phyloP scores from a whole-genome alignment of 2,113 vertebrate species.

The Fregetta grallaria region DNA sequence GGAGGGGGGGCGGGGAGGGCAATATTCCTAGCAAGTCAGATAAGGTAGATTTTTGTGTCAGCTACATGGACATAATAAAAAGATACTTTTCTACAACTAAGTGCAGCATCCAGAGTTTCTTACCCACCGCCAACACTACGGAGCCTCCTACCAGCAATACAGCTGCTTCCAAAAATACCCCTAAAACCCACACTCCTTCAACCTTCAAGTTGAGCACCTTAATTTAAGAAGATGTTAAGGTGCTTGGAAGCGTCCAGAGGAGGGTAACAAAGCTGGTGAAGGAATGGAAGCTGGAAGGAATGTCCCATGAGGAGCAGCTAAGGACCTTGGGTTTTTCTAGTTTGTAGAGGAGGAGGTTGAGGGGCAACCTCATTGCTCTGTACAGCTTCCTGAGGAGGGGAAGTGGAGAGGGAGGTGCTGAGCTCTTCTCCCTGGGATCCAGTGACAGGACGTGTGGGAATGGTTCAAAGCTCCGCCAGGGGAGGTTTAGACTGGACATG shows the following conservation, averaged over 20 bases:
- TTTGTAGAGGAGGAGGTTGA: background rate
- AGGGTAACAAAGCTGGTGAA: background rate
- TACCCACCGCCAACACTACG: background rate
- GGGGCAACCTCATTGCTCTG: background rate
- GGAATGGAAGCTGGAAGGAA: background rate
- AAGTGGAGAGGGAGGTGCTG: background rate
- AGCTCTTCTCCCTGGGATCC: background rate
- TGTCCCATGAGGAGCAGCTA: background rate
- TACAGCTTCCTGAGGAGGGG: background rate
- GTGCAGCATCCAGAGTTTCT: background rate
- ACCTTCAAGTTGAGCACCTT: background rate
- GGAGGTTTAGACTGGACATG: background rate
- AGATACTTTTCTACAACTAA: background rate
- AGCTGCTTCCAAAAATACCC: background rate
- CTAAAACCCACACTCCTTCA: background rate
- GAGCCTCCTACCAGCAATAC: background rate
- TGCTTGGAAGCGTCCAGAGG: background rate
- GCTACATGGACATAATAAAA: background rate
- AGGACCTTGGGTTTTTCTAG: background rate
- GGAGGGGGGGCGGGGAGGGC: fast-evolving
- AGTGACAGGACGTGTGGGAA: fast-evolving
- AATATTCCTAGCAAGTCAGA: background rate
- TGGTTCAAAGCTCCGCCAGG: background rate
- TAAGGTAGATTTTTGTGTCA: background rate
- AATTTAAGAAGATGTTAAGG: background rate